Percentiles rank a stretch among this genome's conserved stretches.
Evolutionary conservation across 1,140 invertebrate genomes (phyloP).

Genomic region (Cydia amplana): DNA sequence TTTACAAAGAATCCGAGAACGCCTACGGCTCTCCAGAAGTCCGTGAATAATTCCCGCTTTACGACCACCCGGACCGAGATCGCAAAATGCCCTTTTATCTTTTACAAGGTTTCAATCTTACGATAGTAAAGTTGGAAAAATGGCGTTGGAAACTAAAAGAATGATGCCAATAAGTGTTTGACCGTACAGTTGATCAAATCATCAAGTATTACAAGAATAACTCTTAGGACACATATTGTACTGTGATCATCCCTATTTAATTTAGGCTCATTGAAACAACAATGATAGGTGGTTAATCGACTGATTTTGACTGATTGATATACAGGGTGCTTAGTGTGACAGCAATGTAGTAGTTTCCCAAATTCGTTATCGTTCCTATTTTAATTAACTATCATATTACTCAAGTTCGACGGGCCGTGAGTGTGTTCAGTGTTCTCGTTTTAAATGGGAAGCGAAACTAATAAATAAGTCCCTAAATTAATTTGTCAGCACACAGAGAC

Average conservation of each 20-base stretch:
- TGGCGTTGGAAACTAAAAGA: background rate
- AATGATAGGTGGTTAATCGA: too few relatives aligned
- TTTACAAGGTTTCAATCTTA: conserved; percentile 3
- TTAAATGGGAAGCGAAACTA: conserved; percentile 22
- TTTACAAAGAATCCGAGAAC: conserved; percentile 42
- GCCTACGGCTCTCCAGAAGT: conserved; percentile 24
- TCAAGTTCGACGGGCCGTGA: background rate
- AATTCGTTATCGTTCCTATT: background rate
- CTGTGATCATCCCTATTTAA: too few relatives aligned
- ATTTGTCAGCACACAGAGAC: conserved; percentile 26
- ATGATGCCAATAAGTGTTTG: background rate
- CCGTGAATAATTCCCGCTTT: conserved; percentile 40
- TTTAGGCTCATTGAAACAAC: too few relatives aligned
- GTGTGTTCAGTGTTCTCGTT: background rate
- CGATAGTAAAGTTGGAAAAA: background rate
- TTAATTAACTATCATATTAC: background rate
- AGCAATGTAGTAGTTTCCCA: too few relatives aligned
- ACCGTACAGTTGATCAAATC: background rate
- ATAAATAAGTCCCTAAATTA: conserved; percentile 28
- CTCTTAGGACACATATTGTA: too few relatives aligned
- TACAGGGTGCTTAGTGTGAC: too few relatives aligned
- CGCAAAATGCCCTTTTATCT: conserved; percentile 4
- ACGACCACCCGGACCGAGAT: conserved; percentile 9
- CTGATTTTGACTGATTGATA: too few relatives aligned
- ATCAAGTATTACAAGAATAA: too few relatives aligned